Base-by-base conservation (phyloP, 2,797 vertebrate genomes). In the Semotilus atromaculatus region DNA sequence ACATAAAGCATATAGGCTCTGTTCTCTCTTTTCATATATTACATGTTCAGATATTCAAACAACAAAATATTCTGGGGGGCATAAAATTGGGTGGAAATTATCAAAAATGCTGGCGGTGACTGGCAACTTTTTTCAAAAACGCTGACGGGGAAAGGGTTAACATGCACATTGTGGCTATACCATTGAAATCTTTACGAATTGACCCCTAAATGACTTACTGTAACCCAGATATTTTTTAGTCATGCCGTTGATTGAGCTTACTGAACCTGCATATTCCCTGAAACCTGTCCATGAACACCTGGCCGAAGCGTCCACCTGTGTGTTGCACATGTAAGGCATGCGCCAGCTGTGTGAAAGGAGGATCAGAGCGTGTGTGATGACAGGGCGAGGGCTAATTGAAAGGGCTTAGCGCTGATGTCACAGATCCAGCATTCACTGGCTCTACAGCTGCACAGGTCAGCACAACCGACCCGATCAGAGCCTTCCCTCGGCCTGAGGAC, bases 351-450 rank as follows among this genome's bases (percentile, higher is more conserved):
- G 62, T 58, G 73, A 34, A 45, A 83, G 87, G 64, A 82, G 88
- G 90, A 91, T 91, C 82, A 92, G 87, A 91, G 90, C 64, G 86
- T 85, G 40, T 66, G 91, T 94, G 94, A 95, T 95, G 94, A 95
- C 91, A 95, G 91, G 92, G 90, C 75, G n/a, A 80, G 76, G 64
- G 80, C 88, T 94, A 94, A 95, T 95, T 95, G 86, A 93, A 92
- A 91, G 83, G 85, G 91, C 43, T 90, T 64, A 71, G 85, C 36
- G 86, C 87, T 94, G 94, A 93, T 94, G 92, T 95, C 93, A 94
- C 83, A 89, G 14, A 79, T 77, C 53, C 45, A 60, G 40, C 81
- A 74, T 51, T 75, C 66, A 80, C 86, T 84, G 80, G 90, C 87
- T 87, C 85, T 87, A 88, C 94, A 94, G 93, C 93, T 94, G 94